These are phyloP conservation scores for Saturnia japonica DNA, from an alignment of 2,888 invertebrate species.

Conservation along the genomic window DNA sequence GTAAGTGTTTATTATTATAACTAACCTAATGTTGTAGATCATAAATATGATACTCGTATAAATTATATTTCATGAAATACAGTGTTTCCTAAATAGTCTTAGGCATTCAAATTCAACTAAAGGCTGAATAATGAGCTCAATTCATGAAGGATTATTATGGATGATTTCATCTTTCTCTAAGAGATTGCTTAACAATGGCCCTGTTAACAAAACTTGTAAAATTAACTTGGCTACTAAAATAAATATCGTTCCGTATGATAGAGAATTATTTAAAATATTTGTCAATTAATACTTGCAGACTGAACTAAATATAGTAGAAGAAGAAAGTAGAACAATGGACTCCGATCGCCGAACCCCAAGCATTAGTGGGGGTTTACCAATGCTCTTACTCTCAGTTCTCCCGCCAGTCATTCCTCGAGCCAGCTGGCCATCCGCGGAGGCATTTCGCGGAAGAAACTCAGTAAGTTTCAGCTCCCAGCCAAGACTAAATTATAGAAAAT, in stretches of 20 bases:
- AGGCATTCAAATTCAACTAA: too few species aligned
- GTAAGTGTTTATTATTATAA: constrained; percentile 35
- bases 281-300: constrained; percentile 45
- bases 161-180: too few species aligned
- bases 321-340: constrained; percentile 55
- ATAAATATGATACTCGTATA: too few species aligned
- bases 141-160: too few species aligned
- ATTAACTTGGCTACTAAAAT: too few species aligned
- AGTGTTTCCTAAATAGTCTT: too few species aligned
- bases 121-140: too few species aligned
- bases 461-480: constrained; percentile 86
- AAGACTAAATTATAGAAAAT: constrained; percentile 81
- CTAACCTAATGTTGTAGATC: not conserved
- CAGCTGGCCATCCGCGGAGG: constrained; percentile 89
- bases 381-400: constrained; percentile 86
- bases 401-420: constrained; percentile 89
- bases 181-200: too few species aligned
- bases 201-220: too few species aligned
- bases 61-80: too few species aligned
- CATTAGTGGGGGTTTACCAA: constrained; percentile 86
- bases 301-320: constrained; percentile 73
- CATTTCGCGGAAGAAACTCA: constrained; percentile 82
- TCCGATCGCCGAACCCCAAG: constrained; percentile 81
- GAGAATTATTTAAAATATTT: not conserved
- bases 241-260: too few species aligned